phyloP scores from a whole-genome alignment of 2,888 invertebrate genomes.

The Synergus japonicus region DNA sequence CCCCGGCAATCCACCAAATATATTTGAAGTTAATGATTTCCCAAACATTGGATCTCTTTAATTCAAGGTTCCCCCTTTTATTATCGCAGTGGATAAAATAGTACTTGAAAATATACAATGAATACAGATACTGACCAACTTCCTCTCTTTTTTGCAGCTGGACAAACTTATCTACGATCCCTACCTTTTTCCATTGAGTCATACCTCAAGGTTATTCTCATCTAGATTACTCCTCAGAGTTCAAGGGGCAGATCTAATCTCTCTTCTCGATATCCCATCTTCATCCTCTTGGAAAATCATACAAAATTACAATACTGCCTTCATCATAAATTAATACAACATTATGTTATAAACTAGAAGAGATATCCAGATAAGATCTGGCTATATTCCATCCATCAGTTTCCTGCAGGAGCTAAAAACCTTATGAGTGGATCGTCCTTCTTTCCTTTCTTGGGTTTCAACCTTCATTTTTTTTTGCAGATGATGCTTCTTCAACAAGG shows the following conservation, averaged over 20 bases:
- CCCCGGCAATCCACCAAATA: too few species aligned
- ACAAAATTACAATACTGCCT: not conserved
- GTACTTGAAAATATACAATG: not conserved
- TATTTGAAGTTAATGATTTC: not conserved
- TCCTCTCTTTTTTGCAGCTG: not conserved
- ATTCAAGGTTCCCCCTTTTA: not conserved
- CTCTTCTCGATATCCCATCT: not conserved
- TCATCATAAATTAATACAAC: not conserved
- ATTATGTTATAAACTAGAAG: not conserved
- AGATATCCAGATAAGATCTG: not conserved
- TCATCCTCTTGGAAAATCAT: not conserved
- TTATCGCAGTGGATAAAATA: not conserved
- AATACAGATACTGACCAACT: too few species aligned
- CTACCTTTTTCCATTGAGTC: not conserved
- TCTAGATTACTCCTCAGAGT: not conserved
- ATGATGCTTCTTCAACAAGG: not conserved
- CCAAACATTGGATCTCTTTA: not conserved
- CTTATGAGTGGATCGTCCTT: not conserved
- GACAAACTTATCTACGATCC: not conserved
- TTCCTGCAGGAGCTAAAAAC: not conserved
- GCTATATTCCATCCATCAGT: not conserved
- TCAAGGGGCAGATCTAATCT: not conserved
- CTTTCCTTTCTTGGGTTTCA: too few species aligned
- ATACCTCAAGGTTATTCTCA: constrained; percentile 8
- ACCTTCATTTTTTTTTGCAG: too few species aligned